Evolutionary conservation across 2,113 vertebrate genomes (phyloP).

Genomic region (Python bivittatus): DNA sequence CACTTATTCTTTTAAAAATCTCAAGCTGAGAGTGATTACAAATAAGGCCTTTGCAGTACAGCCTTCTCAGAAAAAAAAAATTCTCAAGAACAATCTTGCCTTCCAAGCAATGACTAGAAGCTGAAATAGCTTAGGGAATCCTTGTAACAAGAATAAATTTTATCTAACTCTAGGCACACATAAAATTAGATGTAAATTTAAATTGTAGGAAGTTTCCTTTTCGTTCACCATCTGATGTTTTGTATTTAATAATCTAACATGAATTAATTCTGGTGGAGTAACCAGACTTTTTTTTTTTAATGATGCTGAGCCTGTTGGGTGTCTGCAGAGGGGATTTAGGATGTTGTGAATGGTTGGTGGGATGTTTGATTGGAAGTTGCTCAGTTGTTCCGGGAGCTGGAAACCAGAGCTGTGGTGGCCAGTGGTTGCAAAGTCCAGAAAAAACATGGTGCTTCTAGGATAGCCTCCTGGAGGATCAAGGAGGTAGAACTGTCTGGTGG

Average conservation of each 20-base stretch:
- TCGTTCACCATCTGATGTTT: neutral
- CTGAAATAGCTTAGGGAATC: neutral
- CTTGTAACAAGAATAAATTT: neutral
- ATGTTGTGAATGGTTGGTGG: neutral
- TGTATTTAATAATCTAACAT: neutral
- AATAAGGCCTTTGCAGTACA: neutral
- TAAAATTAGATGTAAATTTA: neutral
- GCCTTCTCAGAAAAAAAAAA: neutral
- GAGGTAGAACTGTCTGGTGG: neutral
- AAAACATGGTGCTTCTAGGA: neutral
- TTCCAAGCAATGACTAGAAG: neutral
- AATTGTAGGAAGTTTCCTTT: neutral
- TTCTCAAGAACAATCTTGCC: neutral
- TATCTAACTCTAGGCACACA: neutral
- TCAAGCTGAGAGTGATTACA: neutral
- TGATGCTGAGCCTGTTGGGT: neutral
- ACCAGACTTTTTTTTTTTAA: neutral
- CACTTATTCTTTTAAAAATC: neutral
- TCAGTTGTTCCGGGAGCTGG: neutral
- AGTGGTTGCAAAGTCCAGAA: neutral
- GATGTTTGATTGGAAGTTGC: neutral
- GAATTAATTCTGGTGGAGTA: neutral
- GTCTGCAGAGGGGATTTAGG: neutral
- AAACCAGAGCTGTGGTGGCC: neutral
- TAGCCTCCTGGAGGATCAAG: neutral